A percentile compares a stretch with the other conserved stretches of the same genome.
Conservation (phyloP, 2,888 invertebrate genomes). For the Pimpla rufipes region DNA sequence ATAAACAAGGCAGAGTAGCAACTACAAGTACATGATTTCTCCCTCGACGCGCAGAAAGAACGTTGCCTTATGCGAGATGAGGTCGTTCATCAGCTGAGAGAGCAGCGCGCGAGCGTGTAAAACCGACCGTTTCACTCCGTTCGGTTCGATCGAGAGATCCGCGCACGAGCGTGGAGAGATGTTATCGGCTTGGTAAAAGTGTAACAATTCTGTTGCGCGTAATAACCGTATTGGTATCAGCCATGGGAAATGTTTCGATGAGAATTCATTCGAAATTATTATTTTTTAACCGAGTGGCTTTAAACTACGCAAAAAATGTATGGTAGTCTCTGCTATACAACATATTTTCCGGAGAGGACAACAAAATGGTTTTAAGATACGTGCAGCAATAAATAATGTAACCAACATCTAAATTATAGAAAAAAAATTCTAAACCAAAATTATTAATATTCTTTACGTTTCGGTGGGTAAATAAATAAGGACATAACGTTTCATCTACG, state of each 20-base stretch:
- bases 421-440: too few relatives aligned
- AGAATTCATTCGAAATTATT: not conserved
- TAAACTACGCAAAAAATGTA: not conserved
- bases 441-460: too few relatives aligned
- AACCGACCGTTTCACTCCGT: slow-evolving; percentile 8
- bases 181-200: slow-evolving; percentile 8
- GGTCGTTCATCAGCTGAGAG: slow-evolving; percentile 1
- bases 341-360: not conserved
- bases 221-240: not conserved
- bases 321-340: not conserved
- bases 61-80: not conserved
- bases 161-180: slow-evolving; percentile 15
- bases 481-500: too few relatives aligned
- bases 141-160: slow-evolving; percentile 9
- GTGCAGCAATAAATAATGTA: too few relatives aligned
- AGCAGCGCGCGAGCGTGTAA: slow-evolving; percentile 9
- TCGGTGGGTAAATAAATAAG: not conserved
- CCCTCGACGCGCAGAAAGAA: not conserved
- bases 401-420: too few relatives aligned
- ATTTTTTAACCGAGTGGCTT: not conserved
- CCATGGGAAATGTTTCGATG: not conserved
- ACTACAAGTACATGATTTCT: slow-evolving; percentile 11
- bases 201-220: slow-evolving; percentile 7
- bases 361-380: too few relatives aligned
- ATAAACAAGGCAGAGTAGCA: not conserved